phyloP scores from a whole-genome alignment of 2,888 invertebrate species.

The Linhomoeus sp. region DNA sequence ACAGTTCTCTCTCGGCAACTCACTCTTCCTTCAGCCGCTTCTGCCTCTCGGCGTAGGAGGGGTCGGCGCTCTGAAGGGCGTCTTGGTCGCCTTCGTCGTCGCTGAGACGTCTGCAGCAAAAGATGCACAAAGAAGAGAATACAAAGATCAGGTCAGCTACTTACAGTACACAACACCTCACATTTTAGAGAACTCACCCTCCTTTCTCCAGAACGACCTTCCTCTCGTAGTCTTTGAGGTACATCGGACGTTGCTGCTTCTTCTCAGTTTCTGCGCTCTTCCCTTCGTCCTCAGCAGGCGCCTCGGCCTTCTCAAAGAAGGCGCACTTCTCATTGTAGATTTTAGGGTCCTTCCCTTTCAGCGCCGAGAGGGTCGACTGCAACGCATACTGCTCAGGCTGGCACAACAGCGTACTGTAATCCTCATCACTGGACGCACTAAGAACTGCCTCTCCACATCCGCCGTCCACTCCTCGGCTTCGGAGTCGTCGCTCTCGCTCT shows the following conservation, averaged over 20 bases:
- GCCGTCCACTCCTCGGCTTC: slow-evolving; percentile 40
- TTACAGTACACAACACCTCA: too few relatives aligned
- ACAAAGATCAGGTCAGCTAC: too few relatives aligned
- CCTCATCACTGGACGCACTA: slow-evolving; percentile 44
- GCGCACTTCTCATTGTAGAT: slow-evolving; percentile 57
- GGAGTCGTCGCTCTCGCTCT: not conserved
- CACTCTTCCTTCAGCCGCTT: slow-evolving; percentile 45
- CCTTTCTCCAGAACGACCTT: slow-evolving; percentile 49
- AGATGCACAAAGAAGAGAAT: too few relatives aligned
- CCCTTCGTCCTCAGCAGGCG: not conserved
- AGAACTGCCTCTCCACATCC: slow-evolving; percentile 61
- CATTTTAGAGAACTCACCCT: slow-evolving; percentile 31
- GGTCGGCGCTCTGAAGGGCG: slow-evolving; percentile 9
- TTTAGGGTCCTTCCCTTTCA: slow-evolving; percentile 68
- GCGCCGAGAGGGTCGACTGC: slow-evolving; percentile 42
- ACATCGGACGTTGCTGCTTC: slow-evolving; percentile 40
- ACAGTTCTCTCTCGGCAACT: slow-evolving; percentile 22
- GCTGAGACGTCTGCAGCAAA: too few relatives aligned
- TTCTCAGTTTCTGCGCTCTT: not conserved
- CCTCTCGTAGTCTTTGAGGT: slow-evolving; percentile 56
- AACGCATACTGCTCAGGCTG: too few relatives aligned
- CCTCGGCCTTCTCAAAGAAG: slow-evolving; percentile 42
- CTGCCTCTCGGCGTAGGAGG: slow-evolving; percentile 34
- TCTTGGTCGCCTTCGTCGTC: slow-evolving; percentile 16
- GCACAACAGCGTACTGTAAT: too few relatives aligned